phyloP scores from a whole-genome alignment of 2,888 invertebrate genomes.

The Tigriopus californicus region DNA sequence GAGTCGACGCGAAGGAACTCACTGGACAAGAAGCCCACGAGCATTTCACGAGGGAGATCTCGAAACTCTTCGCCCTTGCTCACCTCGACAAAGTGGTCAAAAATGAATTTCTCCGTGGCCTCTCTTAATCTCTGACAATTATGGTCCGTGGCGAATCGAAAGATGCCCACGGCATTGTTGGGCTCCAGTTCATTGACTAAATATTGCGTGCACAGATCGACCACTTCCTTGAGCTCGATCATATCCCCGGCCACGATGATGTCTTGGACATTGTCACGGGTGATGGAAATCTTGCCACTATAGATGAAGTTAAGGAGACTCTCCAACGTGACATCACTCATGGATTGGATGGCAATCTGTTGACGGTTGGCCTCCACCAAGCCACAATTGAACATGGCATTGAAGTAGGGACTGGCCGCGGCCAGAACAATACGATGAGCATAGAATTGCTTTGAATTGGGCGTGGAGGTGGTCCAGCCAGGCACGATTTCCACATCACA shows the following conservation, averaged over 20 bases:
- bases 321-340: constrained; percentile 52
- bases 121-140: constrained; percentile 56
- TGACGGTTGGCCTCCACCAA: constrained; percentile 61
- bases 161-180: constrained; percentile 49
- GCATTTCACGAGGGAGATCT: constrained; percentile 54
- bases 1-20: constrained; percentile 71
- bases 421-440: constrained; percentile 70
- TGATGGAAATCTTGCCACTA: constrained; percentile 52
- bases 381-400: constrained; percentile 77
- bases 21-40: constrained; percentile 57
- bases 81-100: constrained; percentile 64
- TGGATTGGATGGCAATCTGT: constrained; percentile 56
- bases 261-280: constrained; percentile 66
- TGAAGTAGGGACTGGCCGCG: constrained; percentile 75
- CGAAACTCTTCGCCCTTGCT: constrained; percentile 63
- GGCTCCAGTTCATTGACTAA: constrained; percentile 63
- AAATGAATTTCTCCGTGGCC: constrained; percentile 58
- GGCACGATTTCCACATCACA: constrained; percentile 7
- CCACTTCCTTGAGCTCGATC: constrained; percentile 64
- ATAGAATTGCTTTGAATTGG: constrained; percentile 26
- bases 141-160: constrained; percentile 71
- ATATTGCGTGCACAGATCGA: constrained; percentile 64
- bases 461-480: background rate
- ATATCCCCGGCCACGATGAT: constrained; percentile 74
- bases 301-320: constrained; percentile 70